Percentiles rank a stretch among this genome's conserved stretches.
Evolutionary conservation across 2,888 invertebrate species (phyloP).

Genomic region (Halictus quadricinctus): DNA sequence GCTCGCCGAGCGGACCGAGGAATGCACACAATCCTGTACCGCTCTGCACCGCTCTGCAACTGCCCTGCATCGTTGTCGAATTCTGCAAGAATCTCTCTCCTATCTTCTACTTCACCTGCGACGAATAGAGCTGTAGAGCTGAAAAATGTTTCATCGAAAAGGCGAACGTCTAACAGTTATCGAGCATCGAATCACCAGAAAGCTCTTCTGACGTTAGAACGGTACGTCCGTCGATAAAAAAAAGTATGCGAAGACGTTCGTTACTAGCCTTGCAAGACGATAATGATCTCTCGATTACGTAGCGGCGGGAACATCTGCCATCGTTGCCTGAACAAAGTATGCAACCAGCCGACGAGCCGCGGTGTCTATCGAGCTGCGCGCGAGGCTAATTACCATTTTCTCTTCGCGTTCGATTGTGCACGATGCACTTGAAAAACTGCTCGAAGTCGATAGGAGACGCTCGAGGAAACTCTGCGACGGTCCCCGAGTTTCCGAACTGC

Average conservation of each 20-base stretch:
- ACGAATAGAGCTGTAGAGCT: background rate
- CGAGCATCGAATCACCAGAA: background rate
- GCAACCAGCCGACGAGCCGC: slow-evolving; percentile 18
- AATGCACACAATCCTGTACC: slow-evolving; percentile 23
- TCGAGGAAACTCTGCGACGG: background rate
- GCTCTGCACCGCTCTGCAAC: background rate
- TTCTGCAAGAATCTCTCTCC: slow-evolving; percentile 24
- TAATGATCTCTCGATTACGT: slow-evolving; percentile 60
- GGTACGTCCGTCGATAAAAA: slow-evolving; percentile 21
- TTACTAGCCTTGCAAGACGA: slow-evolving; percentile 52
- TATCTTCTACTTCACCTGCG: background rate
- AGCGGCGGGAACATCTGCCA: slow-evolving; percentile 56
- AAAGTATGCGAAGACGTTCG: slow-evolving; percentile 21
- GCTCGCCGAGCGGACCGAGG: slow-evolving; percentile 3
- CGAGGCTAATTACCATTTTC: slow-evolving; percentile 35
- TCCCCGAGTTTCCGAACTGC: background rate
- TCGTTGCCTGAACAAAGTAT: slow-evolving; percentile 27
- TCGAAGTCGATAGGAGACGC: background rate
- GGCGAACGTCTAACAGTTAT: background rate
- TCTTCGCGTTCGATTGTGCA: background rate
- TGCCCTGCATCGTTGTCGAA: slow-evolving; percentile 23
- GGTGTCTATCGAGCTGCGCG: slow-evolving; percentile 1
- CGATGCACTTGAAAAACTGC: background rate
- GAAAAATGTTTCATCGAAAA: background rate
- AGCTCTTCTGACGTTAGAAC: background rate